Evolutionary conservation across 2,888 invertebrate species (phyloP).

Genomic region (Dascillus cervinus): DNA sequence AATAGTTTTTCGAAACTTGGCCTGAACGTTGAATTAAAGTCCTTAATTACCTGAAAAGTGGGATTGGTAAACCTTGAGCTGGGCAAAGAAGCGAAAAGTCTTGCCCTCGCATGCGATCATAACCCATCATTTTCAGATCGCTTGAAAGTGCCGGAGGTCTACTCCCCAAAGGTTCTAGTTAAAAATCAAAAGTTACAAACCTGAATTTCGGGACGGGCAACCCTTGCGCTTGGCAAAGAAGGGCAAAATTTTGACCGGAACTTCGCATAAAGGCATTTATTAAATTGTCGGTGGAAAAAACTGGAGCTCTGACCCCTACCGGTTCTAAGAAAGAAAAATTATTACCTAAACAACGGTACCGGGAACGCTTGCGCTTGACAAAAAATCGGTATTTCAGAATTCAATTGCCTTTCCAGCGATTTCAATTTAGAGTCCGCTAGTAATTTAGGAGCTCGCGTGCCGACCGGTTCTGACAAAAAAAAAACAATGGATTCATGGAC

Average conservation of each 20-base stretch:
- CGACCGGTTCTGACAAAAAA: slow-evolving; percentile 14
- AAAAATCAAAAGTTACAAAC: slow-evolving; percentile 16
- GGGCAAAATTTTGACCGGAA: slow-evolving; percentile 55
- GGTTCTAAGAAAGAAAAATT: slow-evolving; percentile 48
- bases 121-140: slow-evolving; percentile 56
- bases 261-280: slow-evolving; percentile 60
- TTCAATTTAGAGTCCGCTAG: slow-evolving; percentile 23
- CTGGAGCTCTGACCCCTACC: slow-evolving; percentile 64
- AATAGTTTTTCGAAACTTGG: too few species aligned
- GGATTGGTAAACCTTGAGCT: slow-evolving; percentile 60
- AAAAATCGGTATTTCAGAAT: too few species aligned
- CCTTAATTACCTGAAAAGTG: slow-evolving; percentile 59
- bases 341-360: too few species aligned
- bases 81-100: slow-evolving; percentile 60
- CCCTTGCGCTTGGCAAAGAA: slow-evolving; percentile 72
- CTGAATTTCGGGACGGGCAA: slow-evolving; percentile 48
- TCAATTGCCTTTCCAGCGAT: slow-evolving; percentile 25
- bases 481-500: slow-evolving; percentile 11
- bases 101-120: slow-evolving; percentile 49
- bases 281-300: slow-evolving; percentile 61
- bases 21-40: too few species aligned
- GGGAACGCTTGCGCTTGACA: too few species aligned
- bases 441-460: too few species aligned
- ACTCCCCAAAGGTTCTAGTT: slow-evolving; percentile 54
- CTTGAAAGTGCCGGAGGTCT: slow-evolving; percentile 56